Percentiles rank a stretch among this genome's conserved stretches.
Evolutionary conservation across 2,797 vertebrate genomes (phyloP).

Genomic region (Sebastiscus albofasciatus): DNA sequence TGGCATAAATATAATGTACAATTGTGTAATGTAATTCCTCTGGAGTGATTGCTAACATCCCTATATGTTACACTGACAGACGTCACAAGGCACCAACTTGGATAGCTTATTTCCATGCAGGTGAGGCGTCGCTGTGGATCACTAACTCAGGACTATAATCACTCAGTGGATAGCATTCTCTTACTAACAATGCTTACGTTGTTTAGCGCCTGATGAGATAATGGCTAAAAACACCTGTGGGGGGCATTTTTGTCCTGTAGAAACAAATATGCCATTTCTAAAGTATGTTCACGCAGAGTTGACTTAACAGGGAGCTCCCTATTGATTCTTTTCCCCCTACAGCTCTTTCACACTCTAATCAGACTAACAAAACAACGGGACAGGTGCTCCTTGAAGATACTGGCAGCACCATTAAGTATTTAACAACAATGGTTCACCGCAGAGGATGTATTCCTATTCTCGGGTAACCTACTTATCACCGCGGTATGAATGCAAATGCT

Average conservation of each 20-base stretch:
- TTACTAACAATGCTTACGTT: conserved; percentile 2
- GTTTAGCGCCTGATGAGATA: conserved; percentile 60
- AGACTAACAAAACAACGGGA: conserved; percentile 80
- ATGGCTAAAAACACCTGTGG: conserved; percentile 48
- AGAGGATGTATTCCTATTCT: conserved; percentile 74
- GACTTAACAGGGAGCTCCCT: conserved; percentile 70
- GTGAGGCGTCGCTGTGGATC: conserved; percentile 9
- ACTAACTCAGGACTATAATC: conserved; percentile 11
- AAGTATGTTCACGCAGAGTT: conserved; percentile 70
- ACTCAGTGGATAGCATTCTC: conserved; percentile 8
- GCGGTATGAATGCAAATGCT: conserved; percentile 71
- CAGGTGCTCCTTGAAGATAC: conserved; percentile 82
- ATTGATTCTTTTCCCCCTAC: conserved; percentile 63
- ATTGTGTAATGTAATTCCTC: too few relatives aligned
- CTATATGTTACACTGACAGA: not conserved
- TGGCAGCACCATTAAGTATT: conserved; percentile 81
- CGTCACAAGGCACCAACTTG: not conserved
- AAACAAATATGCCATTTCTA: conserved; percentile 68
- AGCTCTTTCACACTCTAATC: conserved; percentile 80
- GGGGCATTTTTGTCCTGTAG: conserved; percentile 31
- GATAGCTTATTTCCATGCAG: conserved; percentile 6
- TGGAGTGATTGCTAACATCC: not conserved
- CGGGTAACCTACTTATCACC: conserved; percentile 78
- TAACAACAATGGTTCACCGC: conserved; percentile 76
- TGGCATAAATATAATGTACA: too few relatives aligned